Evolutionary conservation across 2,888 invertebrate species (phyloP), one percentile per base, ranked within the genome.

Genomic region (Callyntrura sp.): DNA sequence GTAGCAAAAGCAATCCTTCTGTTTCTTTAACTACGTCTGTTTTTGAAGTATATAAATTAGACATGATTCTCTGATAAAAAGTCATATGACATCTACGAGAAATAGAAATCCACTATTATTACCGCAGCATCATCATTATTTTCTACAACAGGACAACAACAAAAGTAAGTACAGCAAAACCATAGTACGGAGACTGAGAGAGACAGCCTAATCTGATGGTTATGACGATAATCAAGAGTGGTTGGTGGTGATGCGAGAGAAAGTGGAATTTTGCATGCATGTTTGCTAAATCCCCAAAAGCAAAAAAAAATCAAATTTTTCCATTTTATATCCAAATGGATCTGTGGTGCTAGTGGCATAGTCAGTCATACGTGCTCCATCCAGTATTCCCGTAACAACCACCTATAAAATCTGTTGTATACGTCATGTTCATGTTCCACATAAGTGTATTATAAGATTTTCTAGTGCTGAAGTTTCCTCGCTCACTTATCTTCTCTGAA

Each of bases 261-360:
- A 68, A 90, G 86, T 86, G 86, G 90, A 90, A 90, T 87, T 90
- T 87, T 83, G 86, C 87, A 90, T 90, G 78, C 87, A 87, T 90
- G 87, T 78, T 85, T 65, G 25, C 86, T 87, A 90, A 87, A 90
- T 90, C 86, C 90, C 90, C 90, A 83, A 48, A 68, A 90, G 90
- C 86, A 90, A 87, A 70, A 51, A 43, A 70, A 51, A 43, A 82
- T 78, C 78, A 85, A 90, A 78, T 83, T 87, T 90, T 90, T 83
- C 87, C 86, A 86, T 87, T 86, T 78, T 83, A 28, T n/a, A 35
- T 55, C 48, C 73, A 79, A 85, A 85, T 57, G 55, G 43, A 51
- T 65, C 12, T 35, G 62, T 62, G 20, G 35, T 28, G 45, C n/a
- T n/a, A 45, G 9, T 23, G 28, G n/a, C 43, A 60, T 43, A 62